These are phyloP conservation scores for Stictocephala bisonia DNA, from an alignment of 2,888 invertebrate species.

Conservation along the genomic window DNA sequence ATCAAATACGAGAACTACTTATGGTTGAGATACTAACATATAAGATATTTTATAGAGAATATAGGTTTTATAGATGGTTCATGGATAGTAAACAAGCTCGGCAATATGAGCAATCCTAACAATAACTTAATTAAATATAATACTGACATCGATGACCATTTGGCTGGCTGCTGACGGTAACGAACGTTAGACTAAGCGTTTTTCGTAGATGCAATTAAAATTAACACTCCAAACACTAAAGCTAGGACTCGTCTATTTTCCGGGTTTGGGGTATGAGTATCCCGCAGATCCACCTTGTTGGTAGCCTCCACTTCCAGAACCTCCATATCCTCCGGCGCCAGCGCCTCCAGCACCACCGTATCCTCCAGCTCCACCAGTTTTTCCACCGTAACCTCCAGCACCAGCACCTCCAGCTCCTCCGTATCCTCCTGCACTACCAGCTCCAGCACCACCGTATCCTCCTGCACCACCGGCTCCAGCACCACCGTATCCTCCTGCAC, in stretches of 20 bases:
- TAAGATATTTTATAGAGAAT: no score
- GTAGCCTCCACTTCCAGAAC: conserved; percentile 56
- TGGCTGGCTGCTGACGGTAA: conserved; percentile 23
- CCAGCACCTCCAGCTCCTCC: conserved; percentile 48
- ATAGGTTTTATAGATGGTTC: no score
- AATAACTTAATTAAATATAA: conserved; percentile 12
- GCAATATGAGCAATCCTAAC: no score
- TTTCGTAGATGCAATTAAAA: background rate
- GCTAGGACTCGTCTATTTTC: conserved; percentile 61
- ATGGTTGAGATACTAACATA: no score
- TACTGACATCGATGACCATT: conserved; percentile 24
- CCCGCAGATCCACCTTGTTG: conserved; percentile 57
- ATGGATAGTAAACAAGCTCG: no score
- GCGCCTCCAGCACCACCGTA: conserved; percentile 37
- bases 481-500: conserved; percentile 63
- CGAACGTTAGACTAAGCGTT: conserved; percentile 29
- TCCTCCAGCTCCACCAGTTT: conserved; percentile 28
- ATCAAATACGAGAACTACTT: no score
- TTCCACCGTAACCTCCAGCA: conserved; percentile 19
- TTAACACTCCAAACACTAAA: conserved; percentile 1
- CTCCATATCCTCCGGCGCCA: conserved; percentile 49
- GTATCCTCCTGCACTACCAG: conserved; percentile 45
- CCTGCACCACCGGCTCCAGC: conserved; percentile 39
- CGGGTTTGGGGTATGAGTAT: conserved; percentile 66
- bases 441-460: conserved; percentile 40